These are phyloP conservation scores for Drosophila busckii DNA, from an alignment of 1,140 invertebrate genomes.

Conservation along the genomic window DNA sequence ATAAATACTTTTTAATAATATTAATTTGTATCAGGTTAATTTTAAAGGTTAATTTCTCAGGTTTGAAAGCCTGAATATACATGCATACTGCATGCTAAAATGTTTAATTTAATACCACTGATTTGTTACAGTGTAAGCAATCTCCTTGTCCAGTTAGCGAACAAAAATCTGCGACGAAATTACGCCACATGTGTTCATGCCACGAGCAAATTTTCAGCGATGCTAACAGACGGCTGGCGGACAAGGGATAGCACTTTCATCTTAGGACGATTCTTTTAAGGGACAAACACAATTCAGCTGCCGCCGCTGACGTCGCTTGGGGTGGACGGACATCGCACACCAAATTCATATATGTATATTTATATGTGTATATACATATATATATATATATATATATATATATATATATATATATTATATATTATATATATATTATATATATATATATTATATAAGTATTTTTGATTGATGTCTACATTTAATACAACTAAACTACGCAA, in stretches of 20 bases:
- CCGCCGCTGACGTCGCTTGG: slow-evolving; percentile 41
- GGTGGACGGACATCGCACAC: slow-evolving; percentile 53
- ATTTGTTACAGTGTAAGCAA: slow-evolving; percentile 49
- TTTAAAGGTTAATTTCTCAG: no score
- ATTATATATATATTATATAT: no score
- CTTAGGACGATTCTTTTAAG: slow-evolving; percentile 76
- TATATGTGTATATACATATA: no score
- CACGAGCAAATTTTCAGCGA: slow-evolving; percentile 76
- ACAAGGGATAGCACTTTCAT: slow-evolving; percentile 75
- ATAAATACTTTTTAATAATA: no score
- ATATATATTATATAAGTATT: no score
- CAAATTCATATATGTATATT: slow-evolving; percentile 55
- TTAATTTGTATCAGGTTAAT: no score
- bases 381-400: no score
- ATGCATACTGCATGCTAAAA: not conserved
- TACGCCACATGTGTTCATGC: slow-evolving; percentile 76
- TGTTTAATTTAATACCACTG: not conserved
- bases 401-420: no score
- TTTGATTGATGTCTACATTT: no score
- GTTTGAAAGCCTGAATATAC: no score
- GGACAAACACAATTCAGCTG: slow-evolving; percentile 71
- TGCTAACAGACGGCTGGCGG: slow-evolving; percentile 64
- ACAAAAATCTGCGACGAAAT: slow-evolving; percentile 77
- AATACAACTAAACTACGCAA: no score
- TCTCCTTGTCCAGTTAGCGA: slow-evolving; percentile 76